A percentile compares a stretch with the other conserved stretches of the same genome.
Evolutionary conservation across 53 echinoderm and acorn worm species (phyloP).

Genomic region (Arbacia lixula): DNA sequence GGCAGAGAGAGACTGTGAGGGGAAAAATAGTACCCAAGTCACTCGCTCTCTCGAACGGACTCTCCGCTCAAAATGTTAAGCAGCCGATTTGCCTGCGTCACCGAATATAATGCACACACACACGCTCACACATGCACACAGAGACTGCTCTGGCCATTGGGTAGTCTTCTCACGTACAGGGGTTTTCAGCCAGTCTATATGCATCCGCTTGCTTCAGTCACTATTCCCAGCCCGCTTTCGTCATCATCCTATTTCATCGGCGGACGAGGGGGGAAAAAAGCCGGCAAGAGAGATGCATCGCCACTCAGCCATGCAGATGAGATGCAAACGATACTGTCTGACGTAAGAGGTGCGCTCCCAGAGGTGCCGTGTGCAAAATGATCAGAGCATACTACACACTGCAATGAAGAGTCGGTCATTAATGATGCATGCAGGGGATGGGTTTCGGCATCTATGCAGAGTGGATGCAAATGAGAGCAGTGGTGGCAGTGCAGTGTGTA

Average conservation of each 20-base stretch:
- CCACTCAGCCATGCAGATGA: constrained; percentile 37
- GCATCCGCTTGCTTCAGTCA: constrained; percentile 39
- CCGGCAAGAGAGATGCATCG: neutral
- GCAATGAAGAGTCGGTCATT: no score
- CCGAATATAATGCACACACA: constrained; percentile 3
- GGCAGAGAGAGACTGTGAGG: no score
- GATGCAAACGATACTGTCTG: constrained; percentile 47
- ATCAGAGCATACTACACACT: no score
- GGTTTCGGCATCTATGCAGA: neutral
- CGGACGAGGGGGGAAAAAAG: neutral
- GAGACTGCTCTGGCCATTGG: neutral
- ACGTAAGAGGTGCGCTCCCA: neutral
- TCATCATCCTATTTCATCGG: constrained; percentile 54
- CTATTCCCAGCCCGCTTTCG: constrained; percentile 54
- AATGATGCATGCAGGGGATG: no score
- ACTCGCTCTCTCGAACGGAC: constrained; percentile 7
- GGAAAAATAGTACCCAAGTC: constrained; percentile 3
- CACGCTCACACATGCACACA: constrained; percentile 18
- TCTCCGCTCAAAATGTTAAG: constrained; percentile 12
- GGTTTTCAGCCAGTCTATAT: constrained; percentile 46
- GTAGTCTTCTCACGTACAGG: constrained; percentile 20
- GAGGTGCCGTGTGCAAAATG: constrained; percentile 49
- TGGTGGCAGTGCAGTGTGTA: no score
- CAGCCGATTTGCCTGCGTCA: neutral
- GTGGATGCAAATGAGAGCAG: neutral